Evolutionary conservation across 2,888 invertebrate genomes (phyloP).

Genomic region (Drosophila nr. perissopoda): DNA sequence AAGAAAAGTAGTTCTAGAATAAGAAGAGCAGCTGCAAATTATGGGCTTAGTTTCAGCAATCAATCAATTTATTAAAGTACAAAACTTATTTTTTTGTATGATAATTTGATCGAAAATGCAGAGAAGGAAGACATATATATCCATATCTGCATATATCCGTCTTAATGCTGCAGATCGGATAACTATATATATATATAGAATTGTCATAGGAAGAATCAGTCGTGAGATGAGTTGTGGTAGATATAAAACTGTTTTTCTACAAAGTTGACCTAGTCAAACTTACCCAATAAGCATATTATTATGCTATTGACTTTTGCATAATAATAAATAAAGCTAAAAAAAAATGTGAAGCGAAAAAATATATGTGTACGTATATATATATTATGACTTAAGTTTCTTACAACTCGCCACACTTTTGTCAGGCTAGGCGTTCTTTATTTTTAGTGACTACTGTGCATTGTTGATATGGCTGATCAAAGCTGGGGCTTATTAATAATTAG

Average conservation of each 20-base stretch:
- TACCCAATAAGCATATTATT: background rate
- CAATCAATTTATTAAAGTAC: background rate
- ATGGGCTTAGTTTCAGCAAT: background rate
- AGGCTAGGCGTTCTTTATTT: background rate
- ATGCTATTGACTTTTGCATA: too few species aligned
- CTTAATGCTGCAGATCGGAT: too few species aligned
- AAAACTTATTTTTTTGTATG: too few species aligned
- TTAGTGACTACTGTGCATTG: background rate
- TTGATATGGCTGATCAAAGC: background rate
- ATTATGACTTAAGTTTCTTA: too few species aligned
- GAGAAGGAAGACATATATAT: background rate
- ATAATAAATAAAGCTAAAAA: too few species aligned
- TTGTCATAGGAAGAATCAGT: background rate
- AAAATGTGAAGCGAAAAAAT: too few species aligned
- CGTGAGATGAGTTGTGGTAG: background rate
- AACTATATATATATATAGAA: background rate
- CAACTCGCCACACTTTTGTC: too few species aligned
- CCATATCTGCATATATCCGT: too few species aligned
- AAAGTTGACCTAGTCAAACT: background rate
- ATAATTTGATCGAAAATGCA: background rate
- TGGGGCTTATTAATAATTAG: conserved; percentile 36
- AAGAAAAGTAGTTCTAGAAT: background rate
- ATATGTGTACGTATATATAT: background rate
- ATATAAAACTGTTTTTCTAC: too few species aligned
- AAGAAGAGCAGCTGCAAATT: background rate